Evolutionary conservation across 2,888 invertebrate genomes (phyloP).

Genomic region (Hesperia comma): DNA sequence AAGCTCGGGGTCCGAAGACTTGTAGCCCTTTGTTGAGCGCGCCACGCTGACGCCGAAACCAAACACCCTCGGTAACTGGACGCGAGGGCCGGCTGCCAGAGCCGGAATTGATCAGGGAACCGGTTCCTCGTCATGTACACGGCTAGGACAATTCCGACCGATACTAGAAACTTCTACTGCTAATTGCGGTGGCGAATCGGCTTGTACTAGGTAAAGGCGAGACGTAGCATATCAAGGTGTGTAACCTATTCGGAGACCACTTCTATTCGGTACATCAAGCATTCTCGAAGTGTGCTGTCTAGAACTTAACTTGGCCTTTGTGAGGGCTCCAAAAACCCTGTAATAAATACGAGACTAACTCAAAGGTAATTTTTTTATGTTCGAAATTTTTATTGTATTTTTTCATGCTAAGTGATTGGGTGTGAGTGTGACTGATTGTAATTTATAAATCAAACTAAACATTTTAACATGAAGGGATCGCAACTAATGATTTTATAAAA

Average conservation of each 20-base stretch:
- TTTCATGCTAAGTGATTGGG: no score
- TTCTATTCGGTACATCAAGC: no score
- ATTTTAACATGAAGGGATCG: no score
- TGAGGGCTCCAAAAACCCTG: no score
- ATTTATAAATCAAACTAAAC: no score
- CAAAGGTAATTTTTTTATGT: no score
- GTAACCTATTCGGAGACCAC: background rate
- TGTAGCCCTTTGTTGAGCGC: slow-evolving; percentile 55
- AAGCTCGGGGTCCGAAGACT: slow-evolving; percentile 14
- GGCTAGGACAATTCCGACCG: slow-evolving; percentile 31
- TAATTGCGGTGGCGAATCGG: background rate
- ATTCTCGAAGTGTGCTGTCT: no score
- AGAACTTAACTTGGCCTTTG: no score
- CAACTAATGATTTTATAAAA: no score
- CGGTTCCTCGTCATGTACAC: slow-evolving; percentile 46
- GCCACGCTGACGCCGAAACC: slow-evolving; percentile 62
- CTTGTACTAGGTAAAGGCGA: background rate
- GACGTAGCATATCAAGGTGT: background rate
- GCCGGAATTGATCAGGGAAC: slow-evolving; percentile 61
- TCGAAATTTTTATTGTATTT: no score
- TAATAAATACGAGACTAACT: no score
- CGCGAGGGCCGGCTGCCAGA: slow-evolving; percentile 49
- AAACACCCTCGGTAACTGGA: slow-evolving; percentile 67
- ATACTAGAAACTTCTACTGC: slow-evolving; percentile 13
- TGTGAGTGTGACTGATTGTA: no score